Percentiles rank a stretch among this genome's conserved stretches.
phyloP scores from a whole-genome alignment of 1,140 invertebrate genomes.

The Musca domestica region DNA sequence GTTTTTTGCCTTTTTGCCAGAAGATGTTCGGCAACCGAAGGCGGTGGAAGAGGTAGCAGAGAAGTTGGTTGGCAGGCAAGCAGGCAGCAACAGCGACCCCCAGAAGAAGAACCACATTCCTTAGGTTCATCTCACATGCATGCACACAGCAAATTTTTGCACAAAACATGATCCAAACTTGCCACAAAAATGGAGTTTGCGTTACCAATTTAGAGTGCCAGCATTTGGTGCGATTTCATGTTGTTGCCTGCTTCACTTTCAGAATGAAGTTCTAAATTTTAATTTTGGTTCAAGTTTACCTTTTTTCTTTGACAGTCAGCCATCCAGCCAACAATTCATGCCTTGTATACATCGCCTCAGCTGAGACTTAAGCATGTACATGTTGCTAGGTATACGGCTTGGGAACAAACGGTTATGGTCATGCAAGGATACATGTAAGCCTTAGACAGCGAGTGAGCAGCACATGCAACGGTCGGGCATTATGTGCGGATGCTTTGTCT shows the following conservation, averaged over 20 bases:
- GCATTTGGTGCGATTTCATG: no score
- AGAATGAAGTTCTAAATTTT: conserved; percentile 21
- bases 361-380: no score
- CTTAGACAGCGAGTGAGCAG: background rate
- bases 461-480: background rate
- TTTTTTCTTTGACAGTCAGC: no score
- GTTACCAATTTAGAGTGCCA: background rate
- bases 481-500: conserved; percentile 14
- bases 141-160: no score
- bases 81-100: background rate
- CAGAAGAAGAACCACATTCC: conserved; percentile 14
- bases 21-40: no score
- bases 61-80: background rate
- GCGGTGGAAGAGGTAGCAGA: no score
- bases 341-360: no score
- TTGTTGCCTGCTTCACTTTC: background rate
- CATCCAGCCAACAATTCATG: no score
- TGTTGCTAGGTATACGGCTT: no score
- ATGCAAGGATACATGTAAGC: background rate
- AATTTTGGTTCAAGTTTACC: conserved; percentile 1
- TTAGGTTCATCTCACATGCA: conserved; percentile 14
- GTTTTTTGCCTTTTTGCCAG: no score
- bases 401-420: background rate
- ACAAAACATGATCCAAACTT: background rate
- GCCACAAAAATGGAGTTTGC: conserved; percentile 1